Conservation (phyloP, 2,113 vertebrate species). For the Hydrochoerus hydrochaeris region DNA sequence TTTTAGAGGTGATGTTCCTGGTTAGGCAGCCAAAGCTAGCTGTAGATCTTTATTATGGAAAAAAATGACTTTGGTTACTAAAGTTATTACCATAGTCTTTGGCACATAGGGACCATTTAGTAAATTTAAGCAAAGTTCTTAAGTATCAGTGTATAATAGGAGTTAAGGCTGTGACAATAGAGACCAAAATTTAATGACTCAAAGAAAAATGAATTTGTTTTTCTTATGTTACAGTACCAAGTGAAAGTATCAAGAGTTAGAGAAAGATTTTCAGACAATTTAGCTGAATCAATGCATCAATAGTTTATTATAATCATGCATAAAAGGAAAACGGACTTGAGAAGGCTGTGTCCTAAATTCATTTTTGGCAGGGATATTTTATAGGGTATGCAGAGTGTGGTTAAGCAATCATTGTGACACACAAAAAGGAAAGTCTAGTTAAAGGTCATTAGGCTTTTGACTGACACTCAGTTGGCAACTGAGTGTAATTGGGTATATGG, state of each 20-base stretch:
- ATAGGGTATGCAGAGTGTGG: not conserved
- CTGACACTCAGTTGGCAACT: slow-evolving; percentile 76
- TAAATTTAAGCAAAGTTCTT: slow-evolving; percentile 49
- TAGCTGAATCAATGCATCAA: slow-evolving; percentile 4
- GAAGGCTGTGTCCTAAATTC: slow-evolving; percentile 39
- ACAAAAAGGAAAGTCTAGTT: slow-evolving; percentile 46
- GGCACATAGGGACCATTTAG: slow-evolving; percentile 26
- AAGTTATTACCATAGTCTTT: not conserved
- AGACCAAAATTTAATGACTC: slow-evolving; percentile 27
- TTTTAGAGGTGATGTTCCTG: not conserved
- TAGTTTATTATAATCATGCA: not conserved
- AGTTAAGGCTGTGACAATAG: not conserved
- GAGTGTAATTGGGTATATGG: slow-evolving; percentile 76
- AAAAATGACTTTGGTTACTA: not conserved
- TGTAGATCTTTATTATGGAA: not conserved
- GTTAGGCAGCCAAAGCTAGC: not conserved
- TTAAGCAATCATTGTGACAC: slow-evolving; percentile 55
- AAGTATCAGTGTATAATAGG: not conserved
- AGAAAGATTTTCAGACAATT: slow-evolving; percentile 32
- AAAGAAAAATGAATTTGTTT: slow-evolving; percentile 46
- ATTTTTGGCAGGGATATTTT: slow-evolving; percentile 48
- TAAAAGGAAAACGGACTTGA: slow-evolving; percentile 11
- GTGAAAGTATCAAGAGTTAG: slow-evolving; percentile 12
- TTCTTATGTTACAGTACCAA: not conserved
- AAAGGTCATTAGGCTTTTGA: slow-evolving; percentile 75